Conservation (phyloP, 2,888 invertebrate genomes). For the Crossocerus cetratus region DNA sequence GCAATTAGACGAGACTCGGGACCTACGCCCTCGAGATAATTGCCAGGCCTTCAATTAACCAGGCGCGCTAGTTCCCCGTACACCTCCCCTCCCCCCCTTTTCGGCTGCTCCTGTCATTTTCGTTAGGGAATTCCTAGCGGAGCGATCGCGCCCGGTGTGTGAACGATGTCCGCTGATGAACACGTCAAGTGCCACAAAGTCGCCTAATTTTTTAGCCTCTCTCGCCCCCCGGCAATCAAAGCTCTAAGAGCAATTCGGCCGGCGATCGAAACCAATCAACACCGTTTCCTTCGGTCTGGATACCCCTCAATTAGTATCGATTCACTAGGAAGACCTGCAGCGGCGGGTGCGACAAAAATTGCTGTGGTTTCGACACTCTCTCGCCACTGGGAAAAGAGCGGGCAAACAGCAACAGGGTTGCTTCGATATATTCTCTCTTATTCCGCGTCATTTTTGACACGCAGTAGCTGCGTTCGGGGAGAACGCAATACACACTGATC, state of each 20-base stretch:
- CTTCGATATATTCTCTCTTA: not conserved
- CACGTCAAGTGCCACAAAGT: not conserved
- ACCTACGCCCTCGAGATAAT: slow-evolving; percentile 9
- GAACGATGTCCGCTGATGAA: not conserved
- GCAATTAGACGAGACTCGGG: not conserved
- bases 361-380: not conserved
- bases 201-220: not conserved
- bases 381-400: not conserved
- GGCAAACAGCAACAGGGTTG: not conserved
- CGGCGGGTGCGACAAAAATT: not conserved
- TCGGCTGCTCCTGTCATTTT: slow-evolving; percentile 42
- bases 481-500: too few relatives aligned
- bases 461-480: too few relatives aligned
- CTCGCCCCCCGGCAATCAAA: not conserved
- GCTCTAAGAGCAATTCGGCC: not conserved
- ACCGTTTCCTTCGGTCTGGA: not conserved
- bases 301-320: slow-evolving; percentile 2
- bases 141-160: not conserved
- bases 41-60: slow-evolving; percentile 24
- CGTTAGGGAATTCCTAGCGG: slow-evolving; percentile 14
- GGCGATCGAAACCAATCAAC: not conserved
- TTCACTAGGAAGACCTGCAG: not conserved
- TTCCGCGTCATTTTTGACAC: too few relatives aligned
- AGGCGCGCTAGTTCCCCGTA: not conserved
- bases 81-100: too few relatives aligned